Evolutionary conservation across 2,888 invertebrate genomes (phyloP).

Genomic region (Alitta virens): DNA sequence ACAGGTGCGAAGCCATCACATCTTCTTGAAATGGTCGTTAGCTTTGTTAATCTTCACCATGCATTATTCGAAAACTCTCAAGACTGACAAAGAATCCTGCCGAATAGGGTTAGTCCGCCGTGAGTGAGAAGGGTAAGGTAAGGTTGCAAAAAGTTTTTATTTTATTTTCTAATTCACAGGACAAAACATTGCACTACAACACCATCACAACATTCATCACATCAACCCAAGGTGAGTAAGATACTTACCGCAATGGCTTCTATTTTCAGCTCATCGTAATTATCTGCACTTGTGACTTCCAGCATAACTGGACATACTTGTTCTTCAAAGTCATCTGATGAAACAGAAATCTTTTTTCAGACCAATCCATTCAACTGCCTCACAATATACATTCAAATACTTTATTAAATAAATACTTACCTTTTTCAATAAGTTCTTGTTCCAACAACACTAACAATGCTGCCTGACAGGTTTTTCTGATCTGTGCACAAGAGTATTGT

Average conservation of each 20-base stretch:
- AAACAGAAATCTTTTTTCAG: not conserved
- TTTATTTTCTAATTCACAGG: not conserved
- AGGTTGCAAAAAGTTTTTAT: no score
- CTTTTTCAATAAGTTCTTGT: slow-evolving; percentile 59
- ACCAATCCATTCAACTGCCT: not conserved
- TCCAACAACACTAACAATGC: slow-evolving; percentile 67
- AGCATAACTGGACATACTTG: slow-evolving; percentile 68
- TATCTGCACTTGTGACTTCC: slow-evolving; percentile 62
- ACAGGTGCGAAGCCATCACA: slow-evolving; percentile 25
- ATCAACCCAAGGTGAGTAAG: not conserved
- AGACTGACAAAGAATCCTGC: no score
- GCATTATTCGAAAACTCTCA: no score
- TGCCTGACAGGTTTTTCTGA: slow-evolving; percentile 67
- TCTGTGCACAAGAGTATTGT: slow-evolving; percentile 54
- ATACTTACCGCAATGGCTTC: slow-evolving; percentile 56
- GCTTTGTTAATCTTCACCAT: no score
- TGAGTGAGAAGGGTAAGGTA: no score
- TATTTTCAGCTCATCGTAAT: slow-evolving; percentile 61
- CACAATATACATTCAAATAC: not conserved
- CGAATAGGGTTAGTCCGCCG: no score
- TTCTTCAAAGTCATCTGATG: slow-evolving; percentile 63
- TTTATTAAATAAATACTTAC: slow-evolving; percentile 13
- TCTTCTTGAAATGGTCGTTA: no score
- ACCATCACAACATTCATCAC: not conserved
- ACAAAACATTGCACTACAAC: not conserved